Conservation (phyloP, 1,140 invertebrate species). For the Planococcus citri region DNA sequence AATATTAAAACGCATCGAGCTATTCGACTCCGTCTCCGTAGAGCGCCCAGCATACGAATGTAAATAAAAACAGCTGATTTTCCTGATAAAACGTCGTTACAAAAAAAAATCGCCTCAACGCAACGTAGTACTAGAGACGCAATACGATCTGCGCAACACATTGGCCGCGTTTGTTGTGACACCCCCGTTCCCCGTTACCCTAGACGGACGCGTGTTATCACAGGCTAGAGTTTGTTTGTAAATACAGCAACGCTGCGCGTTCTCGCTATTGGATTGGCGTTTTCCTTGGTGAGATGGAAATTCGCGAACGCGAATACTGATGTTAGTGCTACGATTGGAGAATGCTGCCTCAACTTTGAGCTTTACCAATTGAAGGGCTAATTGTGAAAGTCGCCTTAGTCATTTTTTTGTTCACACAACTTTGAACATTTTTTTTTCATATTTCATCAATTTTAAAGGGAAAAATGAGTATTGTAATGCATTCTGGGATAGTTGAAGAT, state of each 20-base stretch:
- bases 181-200: too few species aligned
- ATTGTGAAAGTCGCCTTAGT: too few species aligned
- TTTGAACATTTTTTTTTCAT: too few species aligned
- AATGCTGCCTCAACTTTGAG: too few species aligned
- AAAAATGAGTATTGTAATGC: too few species aligned
- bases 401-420: too few species aligned
- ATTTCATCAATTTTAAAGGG: too few species aligned
- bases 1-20: not conserved
- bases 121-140: not conserved
- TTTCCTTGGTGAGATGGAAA: too few species aligned
- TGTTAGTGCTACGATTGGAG: too few species aligned
- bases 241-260: not conserved
- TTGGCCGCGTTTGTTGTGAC: not conserved
- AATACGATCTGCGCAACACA: not conserved
- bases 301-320: too few species aligned
- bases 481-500: too few species aligned
- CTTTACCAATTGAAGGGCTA: too few species aligned
- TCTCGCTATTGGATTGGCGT: not conserved
- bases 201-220: not conserved
- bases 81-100: not conserved
- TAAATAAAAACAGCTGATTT: conserved; percentile 8
- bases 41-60: not conserved
- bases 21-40: not conserved
- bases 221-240: not conserved
- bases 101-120: not conserved